phyloP scores from a whole-genome alignment of 2,797 vertebrate species.

The Pipistrellus kuhlii region DNA sequence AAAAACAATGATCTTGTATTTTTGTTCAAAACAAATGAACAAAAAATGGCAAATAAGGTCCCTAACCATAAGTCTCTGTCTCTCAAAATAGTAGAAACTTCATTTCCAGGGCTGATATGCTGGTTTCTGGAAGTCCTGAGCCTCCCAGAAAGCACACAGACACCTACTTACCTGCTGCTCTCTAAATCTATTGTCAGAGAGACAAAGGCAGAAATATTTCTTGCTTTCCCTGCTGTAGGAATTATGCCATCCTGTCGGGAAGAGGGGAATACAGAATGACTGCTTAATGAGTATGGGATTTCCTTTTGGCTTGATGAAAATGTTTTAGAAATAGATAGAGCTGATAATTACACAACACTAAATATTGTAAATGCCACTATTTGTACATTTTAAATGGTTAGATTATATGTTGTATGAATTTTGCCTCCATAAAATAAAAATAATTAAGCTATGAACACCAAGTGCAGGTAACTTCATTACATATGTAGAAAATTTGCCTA shows the following conservation, averaged over 20 bases:
- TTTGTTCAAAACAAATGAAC: neutral
- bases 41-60: neutral
- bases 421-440: slow-evolving; percentile 9
- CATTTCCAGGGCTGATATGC: neutral
- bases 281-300: neutral
- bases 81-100: neutral
- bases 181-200: neutral
- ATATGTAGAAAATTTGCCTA: neutral
- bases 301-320: neutral
- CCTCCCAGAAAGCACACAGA: neutral
- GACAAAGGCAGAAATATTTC: neutral
- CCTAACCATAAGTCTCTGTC: neutral
- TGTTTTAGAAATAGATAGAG: neutral
- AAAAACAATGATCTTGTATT: neutral
- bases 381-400: neutral
- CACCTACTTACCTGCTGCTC: neutral
- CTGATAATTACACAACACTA: neutral
- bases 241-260: neutral
- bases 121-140: neutral
- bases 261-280: neutral
- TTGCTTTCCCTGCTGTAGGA: neutral
- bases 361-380: neutral
- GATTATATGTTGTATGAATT: neutral
- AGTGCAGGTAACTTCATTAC: neutral
- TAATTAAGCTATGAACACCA: neutral